Base-by-base conservation (phyloP, 2,888 invertebrate genomes). In the Coelogynopora nodosa region DNA sequence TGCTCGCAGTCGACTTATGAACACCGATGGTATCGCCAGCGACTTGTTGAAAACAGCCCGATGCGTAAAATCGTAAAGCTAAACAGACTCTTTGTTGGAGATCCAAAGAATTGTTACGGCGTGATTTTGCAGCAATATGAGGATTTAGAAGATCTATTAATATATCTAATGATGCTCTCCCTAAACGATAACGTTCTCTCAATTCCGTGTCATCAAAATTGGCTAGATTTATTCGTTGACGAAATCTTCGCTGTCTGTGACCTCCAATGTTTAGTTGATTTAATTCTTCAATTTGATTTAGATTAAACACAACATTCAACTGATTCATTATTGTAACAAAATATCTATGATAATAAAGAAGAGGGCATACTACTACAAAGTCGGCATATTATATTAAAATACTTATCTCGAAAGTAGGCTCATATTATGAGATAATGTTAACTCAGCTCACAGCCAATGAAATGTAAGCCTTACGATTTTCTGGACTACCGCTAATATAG, bases 121-220 rank as follows among this genome's bases (percentile, higher is more conserved):
- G n/a, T 82, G 82, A 82, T 82, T 82, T 82, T 82, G 2, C 30
- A 82, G 18, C 10, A 80, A 80, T 80, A 80, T 80, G 80, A n/a
- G 80, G 82, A 2, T 29, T 82, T 31, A 82, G 27, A 5, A 26
- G 2, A 30, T 82, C 82, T 29, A 82, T 29, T 31, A 82, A 31
- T 29, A 82, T 29, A 31, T 82, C 82, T 18, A 82, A 82, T 13
- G 82, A 82, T 27, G 74, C 74, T 23, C 74, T 74, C 23, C 74
- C 74, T 74, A 74, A 74, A 74, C 74, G 74, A 23, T 74, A 74
- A 13, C 74, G 74, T 74, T 74, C 74, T 74, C 74, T 74, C 74
- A 74, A 74, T 74, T 74, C 74, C 5, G 27, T 74, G 74, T 74
- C 23, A 74, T 74, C 74, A 74, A 74, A 74, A 23, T 74, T 74